phyloP scores from a whole-genome alignment of 1,140 invertebrate genomes.

The Drosophila biarmipes region DNA sequence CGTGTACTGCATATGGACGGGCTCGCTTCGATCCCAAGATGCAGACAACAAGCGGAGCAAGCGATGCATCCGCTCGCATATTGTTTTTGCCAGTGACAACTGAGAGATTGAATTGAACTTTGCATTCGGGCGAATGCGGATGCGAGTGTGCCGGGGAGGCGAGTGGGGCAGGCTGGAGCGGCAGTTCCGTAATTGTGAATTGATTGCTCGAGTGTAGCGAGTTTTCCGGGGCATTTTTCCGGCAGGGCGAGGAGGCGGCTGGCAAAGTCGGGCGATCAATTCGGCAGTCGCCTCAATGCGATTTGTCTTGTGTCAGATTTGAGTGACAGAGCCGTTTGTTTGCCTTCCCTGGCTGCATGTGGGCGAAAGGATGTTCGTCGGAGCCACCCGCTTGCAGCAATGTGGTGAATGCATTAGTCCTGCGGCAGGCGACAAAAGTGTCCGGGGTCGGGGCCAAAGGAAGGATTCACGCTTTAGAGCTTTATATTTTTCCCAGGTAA shows the following conservation, averaged over 20 bases:
- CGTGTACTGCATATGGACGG: background rate
- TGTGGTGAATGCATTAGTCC: constrained; percentile 31
- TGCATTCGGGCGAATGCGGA: constrained; percentile 47
- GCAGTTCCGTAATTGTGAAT: constrained; percentile 72
- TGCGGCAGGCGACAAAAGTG: constrained; percentile 48
- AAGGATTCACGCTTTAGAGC: too few relatives aligned
- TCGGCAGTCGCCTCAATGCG: constrained; percentile 55
- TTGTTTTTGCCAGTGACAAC: constrained; percentile 78
- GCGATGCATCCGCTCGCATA: constrained; percentile 42
- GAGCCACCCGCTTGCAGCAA: background rate
- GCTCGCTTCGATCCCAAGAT: constrained; percentile 41
- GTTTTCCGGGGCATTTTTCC: constrained; percentile 38
- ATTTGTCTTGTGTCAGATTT: constrained; percentile 82
- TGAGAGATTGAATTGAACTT: constrained; percentile 81
- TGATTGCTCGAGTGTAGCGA: constrained; percentile 76
- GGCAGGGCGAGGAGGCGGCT: background rate
- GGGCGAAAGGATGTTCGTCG: constrained; percentile 4
- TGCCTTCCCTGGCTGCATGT: constrained; percentile 48
- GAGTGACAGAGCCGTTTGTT: constrained; percentile 80
- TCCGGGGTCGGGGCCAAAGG: background rate
- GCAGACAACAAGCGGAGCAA: constrained; percentile 31
- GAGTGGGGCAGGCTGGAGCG: background rate
- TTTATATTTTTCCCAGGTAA: background rate
- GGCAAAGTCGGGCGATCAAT: constrained; percentile 66
- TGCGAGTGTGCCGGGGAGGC: constrained; percentile 1